Base-by-base conservation (phyloP, 30 jellyfish, hydroid and myxozoan species). In the Hydra vulgaris region DNA sequence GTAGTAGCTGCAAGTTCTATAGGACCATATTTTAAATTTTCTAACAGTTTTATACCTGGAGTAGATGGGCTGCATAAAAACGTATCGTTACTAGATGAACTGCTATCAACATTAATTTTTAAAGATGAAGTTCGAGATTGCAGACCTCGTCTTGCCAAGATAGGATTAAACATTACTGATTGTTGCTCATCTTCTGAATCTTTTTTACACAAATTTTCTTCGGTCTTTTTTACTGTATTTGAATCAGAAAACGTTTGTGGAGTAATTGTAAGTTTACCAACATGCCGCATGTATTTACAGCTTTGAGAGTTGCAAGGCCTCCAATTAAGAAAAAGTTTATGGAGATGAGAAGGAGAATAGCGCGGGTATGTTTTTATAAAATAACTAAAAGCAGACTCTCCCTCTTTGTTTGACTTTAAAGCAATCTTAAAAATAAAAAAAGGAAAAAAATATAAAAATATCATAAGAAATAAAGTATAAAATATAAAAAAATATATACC, bases 371-470 rank as follows among this genome's bases (percentile, higher is more conserved):
- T 88, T 53, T 79, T 83, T 74, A 88, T 23, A 76, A 82, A 88
- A 74, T 82, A 88, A n/a, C 87, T 82, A 17, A 88, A 61, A n/a
- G 96, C 96, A 1, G 96, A 78, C 70, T 88, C 96, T 21, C 84
- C 86, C 52, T 88, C 94, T 25, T 53, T 83, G 76, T 88, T 88
- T 66, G 76, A 79, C 82, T 82, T 20, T 7, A 79, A 22, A 8
- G 87, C 76, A 1, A 83, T 66, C 96, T 88, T 8, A 0, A 52
- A 70, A 0, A 54, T 0, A 77, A 77, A 70, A 17, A 18, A 19
- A 1, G 0, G 23, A 21, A 40, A 40, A 40, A 40, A 12, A 5
- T 40, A 40, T 40, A 40, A 40, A 40, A 40, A 40, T 5, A 40
- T 40, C 5, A 40, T 40, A 40, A 40, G 12, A 40, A 40, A 40